Evolutionary conservation across 2,888 invertebrate species (phyloP).

Genomic region (Sceliomorpha sp.): DNA sequence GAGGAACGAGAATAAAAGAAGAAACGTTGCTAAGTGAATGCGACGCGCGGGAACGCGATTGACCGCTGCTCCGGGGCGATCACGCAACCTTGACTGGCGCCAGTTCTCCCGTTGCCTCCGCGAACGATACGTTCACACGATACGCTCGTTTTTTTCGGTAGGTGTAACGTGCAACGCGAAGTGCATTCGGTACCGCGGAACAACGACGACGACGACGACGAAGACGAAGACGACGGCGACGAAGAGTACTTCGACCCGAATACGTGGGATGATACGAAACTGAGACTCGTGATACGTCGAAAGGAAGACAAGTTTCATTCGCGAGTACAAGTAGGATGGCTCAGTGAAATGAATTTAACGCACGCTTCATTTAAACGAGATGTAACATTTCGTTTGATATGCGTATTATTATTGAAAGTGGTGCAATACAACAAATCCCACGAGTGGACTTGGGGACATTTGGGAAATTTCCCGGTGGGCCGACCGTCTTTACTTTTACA

Average conservation of each 20-base stretch:
- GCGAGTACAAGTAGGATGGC: no score
- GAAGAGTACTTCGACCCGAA: constrained; percentile 7
- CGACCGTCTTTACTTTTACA: no score
- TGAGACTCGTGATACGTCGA: not conserved
- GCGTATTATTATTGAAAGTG: no score
- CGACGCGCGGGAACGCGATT: constrained; percentile 21
- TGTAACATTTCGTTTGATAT: no score
- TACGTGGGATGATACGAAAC: not conserved
- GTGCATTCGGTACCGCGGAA: constrained; percentile 8
- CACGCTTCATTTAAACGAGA: no score
- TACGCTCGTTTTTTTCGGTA: constrained; percentile 7
- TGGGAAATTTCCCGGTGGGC: no score
- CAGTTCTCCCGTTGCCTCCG: constrained; percentile 60
- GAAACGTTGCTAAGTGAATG: constrained; percentile 44
- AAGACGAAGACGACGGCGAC: no score
- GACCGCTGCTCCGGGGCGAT: constrained; percentile 52
- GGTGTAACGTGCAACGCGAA: constrained; percentile 16
- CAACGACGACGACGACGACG: no score
- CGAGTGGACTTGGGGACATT: no score
- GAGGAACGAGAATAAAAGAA: constrained; percentile 30
- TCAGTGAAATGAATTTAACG: no score
- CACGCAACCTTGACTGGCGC: constrained; percentile 73
- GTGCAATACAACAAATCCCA: no score
- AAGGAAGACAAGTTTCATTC: no score
- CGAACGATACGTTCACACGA: constrained; percentile 41